Evolutionary conservation across 2,888 invertebrate species (phyloP).

Genomic region (Neelides folsomi): DNA sequence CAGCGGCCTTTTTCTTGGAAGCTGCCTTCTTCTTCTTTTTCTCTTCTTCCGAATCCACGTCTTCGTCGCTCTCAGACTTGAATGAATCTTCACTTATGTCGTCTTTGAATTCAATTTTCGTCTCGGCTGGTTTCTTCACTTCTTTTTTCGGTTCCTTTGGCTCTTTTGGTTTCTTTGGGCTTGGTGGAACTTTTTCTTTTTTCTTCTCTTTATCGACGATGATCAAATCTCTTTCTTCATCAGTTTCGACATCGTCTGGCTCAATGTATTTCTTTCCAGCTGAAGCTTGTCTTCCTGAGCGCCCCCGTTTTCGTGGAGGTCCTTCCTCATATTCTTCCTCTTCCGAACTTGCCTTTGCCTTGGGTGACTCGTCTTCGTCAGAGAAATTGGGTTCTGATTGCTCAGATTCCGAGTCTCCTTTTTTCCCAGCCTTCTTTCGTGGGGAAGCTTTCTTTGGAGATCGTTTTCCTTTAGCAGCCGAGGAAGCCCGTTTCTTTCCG

Average conservation of each 20-base stretch:
- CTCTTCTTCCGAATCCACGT: constrained; percentile 1
- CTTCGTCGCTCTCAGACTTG: constrained; percentile 3
- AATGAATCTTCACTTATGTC: neutral
- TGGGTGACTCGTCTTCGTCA: neutral
- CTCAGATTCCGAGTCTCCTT: no score
- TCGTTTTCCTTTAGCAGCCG: constrained; percentile 2
- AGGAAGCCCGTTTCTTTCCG: neutral
- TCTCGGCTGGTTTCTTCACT: neutral
- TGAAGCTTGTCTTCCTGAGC: neutral
- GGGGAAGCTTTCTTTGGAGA: constrained; percentile 4
- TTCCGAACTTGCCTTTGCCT: neutral
- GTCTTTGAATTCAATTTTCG: neutral
- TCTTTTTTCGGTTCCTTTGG: constrained; percentile 1
- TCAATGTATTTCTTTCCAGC: neutral
- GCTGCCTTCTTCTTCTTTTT: constrained; percentile 1
- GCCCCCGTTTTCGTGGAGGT: neutral
- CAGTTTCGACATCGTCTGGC: neutral
- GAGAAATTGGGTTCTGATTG: neutral
- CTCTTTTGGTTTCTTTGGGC: neutral
- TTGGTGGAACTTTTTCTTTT: neutral
- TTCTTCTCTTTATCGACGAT: neutral
- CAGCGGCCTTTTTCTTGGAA: constrained; percentile 4
- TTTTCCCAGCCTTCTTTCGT: constrained; percentile 1
- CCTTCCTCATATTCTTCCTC: constrained; percentile 3
- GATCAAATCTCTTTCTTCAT: neutral